phyloP scores from a whole-genome alignment of 2,113 vertebrate genomes.

The Chaetodon trifascialis region DNA sequence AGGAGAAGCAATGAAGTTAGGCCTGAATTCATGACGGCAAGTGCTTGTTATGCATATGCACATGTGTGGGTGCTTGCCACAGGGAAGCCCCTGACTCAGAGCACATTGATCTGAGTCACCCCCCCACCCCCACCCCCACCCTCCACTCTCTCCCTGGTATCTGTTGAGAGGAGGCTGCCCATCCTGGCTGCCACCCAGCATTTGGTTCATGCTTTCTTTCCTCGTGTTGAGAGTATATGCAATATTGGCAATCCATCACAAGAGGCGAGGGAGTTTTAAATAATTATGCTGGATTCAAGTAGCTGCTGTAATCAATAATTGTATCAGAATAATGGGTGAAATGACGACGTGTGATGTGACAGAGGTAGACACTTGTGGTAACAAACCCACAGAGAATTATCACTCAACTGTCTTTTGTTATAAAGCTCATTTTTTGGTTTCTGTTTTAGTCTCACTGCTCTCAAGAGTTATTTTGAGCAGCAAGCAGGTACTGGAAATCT shows the following conservation, averaged over 20 bases:
- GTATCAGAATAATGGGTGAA: too few relatives aligned
- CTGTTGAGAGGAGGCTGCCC: constrained; percentile 29
- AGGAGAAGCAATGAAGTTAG: background rate
- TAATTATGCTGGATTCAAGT: too few relatives aligned
- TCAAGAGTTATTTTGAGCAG: background rate
- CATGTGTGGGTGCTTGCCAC: constrained; percentile 3
- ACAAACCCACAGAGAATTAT: too few relatives aligned
- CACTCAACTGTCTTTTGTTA: background rate
- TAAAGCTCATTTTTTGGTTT: background rate
- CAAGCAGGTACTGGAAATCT: background rate
- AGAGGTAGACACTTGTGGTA: too few relatives aligned
- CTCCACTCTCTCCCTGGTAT: constrained; percentile 1
- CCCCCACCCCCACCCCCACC: too few relatives aligned
- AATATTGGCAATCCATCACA: background rate
- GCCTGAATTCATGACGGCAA: background rate
- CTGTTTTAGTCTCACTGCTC: background rate
- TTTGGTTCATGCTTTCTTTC: background rate
- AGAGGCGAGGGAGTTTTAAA: too few relatives aligned
- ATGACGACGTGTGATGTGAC: too few relatives aligned
- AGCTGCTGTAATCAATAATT: too few relatives aligned
- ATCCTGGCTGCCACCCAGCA: constrained; percentile 25
- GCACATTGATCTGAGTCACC: constrained; percentile 47
- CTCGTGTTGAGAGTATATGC: background rate
- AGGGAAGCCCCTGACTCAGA: constrained; percentile 26
- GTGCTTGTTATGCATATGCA: constrained; percentile 11